Base-by-base conservation (phyloP, 1,140 invertebrate species). In the Aphis gossypii region DNA sequence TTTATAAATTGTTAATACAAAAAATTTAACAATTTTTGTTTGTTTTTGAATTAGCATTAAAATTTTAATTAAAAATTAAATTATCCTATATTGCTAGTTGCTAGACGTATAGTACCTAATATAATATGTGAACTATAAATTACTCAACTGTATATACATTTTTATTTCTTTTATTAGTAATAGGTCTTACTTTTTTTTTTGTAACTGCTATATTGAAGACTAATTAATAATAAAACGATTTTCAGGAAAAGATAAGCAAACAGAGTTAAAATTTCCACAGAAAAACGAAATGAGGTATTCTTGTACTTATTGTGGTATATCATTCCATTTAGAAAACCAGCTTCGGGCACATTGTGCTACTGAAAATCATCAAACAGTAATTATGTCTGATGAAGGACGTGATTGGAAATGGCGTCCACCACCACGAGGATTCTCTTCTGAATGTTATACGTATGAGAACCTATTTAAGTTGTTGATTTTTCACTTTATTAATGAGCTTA, bases 381-480 rank as follows among this genome's bases (percentile, higher is more conserved):
- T 97, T 94, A 97, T 97, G 96, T 97, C 96, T 46, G 97, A 97
- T 95, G 97, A 97, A 95, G 97, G 96, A 48, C 95, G 97, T 48
- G 96, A 97, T 94, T 97, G 97, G 97, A 96, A 96, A 93, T 97
- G 96, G 95, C 95, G 97, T 91, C 96, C 97, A 30, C 97, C 97
- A 51, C 97, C 97, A 38, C 95, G 97, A 91, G 97, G 97, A 30
- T 96, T 96, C 84, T 96, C 96, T 11, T 95, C 96, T 25, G 96
- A 97, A 93, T 94, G 94, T 21, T 95, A 95, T 93, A 94, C 94
- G 94, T 94, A 88, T 60, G 91, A 82, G n/a, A 87, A 83, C 41
- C 5, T 46, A 38, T 0, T 93, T n/a, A 60, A n/a, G 30, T 83
- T 54, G 20, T 88, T 86, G 20, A 68, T 48, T 92, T 46, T 20